A percentile compares a stretch with the other conserved stretches of the same genome.
These are phyloP conservation scores for Calameuta pallipes DNA, from an alignment of 2,888 invertebrate species.

Conservation along the genomic window DNA sequence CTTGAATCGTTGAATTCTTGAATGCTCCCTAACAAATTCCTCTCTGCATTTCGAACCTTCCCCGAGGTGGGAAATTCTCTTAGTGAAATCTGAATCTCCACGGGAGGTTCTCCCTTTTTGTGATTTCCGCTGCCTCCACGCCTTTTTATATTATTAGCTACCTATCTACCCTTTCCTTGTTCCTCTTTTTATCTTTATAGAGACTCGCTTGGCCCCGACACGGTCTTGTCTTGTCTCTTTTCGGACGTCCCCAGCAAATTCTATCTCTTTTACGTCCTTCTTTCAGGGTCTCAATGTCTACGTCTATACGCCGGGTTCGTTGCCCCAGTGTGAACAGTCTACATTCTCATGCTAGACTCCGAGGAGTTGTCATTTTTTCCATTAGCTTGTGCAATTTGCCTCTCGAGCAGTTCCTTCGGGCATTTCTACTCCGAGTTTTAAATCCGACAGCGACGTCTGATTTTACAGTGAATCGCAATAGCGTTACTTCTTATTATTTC, in stretches of 20 bases:
- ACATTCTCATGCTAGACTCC: background rate
- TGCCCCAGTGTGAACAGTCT: background rate
- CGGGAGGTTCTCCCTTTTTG: background rate
- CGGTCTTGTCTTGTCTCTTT: background rate
- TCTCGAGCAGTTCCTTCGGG: background rate
- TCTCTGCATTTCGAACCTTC: background rate
- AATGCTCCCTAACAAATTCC: background rate
- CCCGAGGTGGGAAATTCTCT: background rate
- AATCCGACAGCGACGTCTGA: background rate
- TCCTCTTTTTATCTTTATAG: background rate
- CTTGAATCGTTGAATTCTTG: background rate
- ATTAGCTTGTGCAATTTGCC: background rate
- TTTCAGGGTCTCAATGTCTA: background rate
- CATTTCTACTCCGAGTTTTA: background rate
- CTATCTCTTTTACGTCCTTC: background rate
- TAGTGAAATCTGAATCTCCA: background rate
- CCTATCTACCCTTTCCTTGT: background rate
- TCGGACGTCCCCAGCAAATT: background rate
- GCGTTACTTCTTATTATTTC: background rate
- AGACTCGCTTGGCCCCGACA: background rate
- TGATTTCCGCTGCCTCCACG: background rate
- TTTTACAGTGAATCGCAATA: background rate
- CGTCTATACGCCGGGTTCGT: background rate
- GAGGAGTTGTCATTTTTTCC: background rate
- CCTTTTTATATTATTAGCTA: background rate